phyloP scores from a whole-genome alignment of 1,140 invertebrate genomes.

The Leptinotarsa lineolata region DNA sequence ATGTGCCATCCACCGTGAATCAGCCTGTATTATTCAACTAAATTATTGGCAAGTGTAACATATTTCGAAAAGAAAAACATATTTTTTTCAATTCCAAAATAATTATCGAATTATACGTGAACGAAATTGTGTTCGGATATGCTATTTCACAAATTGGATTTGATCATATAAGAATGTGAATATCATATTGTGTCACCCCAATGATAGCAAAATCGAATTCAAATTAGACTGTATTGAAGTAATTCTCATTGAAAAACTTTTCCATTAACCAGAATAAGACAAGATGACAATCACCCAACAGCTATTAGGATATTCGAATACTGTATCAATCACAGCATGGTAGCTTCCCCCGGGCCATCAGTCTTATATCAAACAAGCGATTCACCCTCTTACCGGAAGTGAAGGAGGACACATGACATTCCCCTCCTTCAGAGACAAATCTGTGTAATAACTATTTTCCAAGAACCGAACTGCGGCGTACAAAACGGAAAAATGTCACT shows the following conservation, averaged over 20 bases:
- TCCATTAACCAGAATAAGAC: conserved; percentile 22
- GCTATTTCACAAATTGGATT: too few species aligned
- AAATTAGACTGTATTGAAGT: too few species aligned
- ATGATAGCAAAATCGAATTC: too few species aligned
- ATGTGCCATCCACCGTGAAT: too few species aligned
- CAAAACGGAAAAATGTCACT: conserved; percentile 32
- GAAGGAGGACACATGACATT: conserved; percentile 12
- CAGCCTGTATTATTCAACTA: too few species aligned
- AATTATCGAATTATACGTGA: too few species aligned
- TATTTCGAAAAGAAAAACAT: too few species aligned
- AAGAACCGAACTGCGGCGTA: conserved; percentile 31
- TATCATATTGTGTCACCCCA: too few species aligned
- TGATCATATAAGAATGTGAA: too few species aligned
- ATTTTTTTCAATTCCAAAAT: too few species aligned
- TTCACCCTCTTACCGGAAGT: conserved; percentile 29
- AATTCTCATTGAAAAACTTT: not conserved
- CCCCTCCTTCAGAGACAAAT: conserved; percentile 33
- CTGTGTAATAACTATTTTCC: conserved; percentile 38
- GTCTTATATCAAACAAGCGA: conserved; percentile 34
- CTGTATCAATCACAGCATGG: conserved; percentile 36
- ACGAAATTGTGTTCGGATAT: too few species aligned
- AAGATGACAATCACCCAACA: conserved; percentile 24
- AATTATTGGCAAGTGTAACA: too few species aligned
- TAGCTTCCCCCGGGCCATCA: conserved; percentile 30
- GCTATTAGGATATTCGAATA: conserved; percentile 34